Percentiles rank a stretch among this genome's conserved stretches.
Evolutionary conservation across 2,797 vertebrate species (phyloP).

Genomic region (Adelosebastes latens): DNA sequence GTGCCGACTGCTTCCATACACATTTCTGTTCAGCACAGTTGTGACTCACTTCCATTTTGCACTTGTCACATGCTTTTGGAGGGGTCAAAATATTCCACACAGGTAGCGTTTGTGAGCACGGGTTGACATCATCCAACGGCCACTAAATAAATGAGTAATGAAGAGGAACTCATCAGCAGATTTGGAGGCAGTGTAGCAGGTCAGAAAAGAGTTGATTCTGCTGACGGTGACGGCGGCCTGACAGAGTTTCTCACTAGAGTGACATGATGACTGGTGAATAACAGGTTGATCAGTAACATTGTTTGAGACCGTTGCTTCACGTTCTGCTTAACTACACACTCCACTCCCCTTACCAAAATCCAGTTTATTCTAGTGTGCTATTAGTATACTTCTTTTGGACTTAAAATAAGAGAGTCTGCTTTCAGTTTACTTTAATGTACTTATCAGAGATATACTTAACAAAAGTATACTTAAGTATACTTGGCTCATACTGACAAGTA

Average conservation of each 20-base stretch:
- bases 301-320: conserved; percentile 12
- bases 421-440: too few relatives aligned
- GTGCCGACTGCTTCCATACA: background rate
- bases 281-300: conserved; percentile 72
- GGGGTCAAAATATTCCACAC: conserved; percentile 67
- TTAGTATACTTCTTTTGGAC: too few relatives aligned
- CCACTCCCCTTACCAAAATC: background rate
- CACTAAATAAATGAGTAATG: conserved; percentile 70
- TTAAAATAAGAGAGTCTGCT: too few relatives aligned
- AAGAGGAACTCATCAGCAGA: conserved; percentile 80
- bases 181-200: conserved; percentile 69
- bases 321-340: background rate
- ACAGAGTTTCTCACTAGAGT: conserved; percentile 36
- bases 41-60: conserved; percentile 1
- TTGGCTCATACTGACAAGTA: too few relatives aligned
- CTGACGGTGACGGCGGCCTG: conserved; percentile 56
- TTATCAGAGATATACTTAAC: too few relatives aligned
- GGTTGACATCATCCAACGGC: background rate
- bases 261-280: conserved; percentile 13
- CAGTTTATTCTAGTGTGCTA: too few relatives aligned
- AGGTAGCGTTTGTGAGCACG: conserved; percentile 18
- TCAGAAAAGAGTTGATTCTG: conserved; percentile 41
- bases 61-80: background rate
- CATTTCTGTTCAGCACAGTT: background rate
- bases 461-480: too few relatives aligned